Evolutionary conservation across 1,140 invertebrate species (phyloP), one percentile per base, ranked within the genome.

Genomic region (Ceratina japonica): DNA sequence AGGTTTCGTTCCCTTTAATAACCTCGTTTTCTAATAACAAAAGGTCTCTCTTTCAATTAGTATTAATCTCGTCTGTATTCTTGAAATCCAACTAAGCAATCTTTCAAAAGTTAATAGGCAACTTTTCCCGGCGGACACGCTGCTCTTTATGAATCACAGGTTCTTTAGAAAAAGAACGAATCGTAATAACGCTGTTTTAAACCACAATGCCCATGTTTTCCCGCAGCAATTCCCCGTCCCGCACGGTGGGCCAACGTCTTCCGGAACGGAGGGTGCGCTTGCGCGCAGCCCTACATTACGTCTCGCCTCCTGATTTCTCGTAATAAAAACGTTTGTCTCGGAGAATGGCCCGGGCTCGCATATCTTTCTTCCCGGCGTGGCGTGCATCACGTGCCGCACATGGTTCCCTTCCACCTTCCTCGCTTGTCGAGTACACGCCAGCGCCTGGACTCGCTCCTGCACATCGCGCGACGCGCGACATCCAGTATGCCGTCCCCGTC

Each of bases 321-420:
- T 87, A 89, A 89, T 89, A 89, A 89, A 89, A 89, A 89, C 88
- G 87, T 89, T 89, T 89, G 86, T 89, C 88, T 87, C 83, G 81
- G 71, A 82, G 69, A 87, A 83, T 85, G 71, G 83, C 72, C 75
- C 77, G 61, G 10, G 75, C 77, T 82, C 82, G 71, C 81, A 75
- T 87, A 86, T 86, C 86, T 86, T 81, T 52, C 77, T 62, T 16
- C 61, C 49, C 27, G 62, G 62, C 63, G 64, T 31, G 58, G 62
- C 63, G 61, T 31, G 58, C 68, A 79, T 58, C 76, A 52, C 69
- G 59, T 20, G 61, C 58, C 56, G 54, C 56, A 71, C 56, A 59
- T 58, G 63, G 37, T 44, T 52, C 16, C 51, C 16, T 51, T 62
- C 61, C n/a, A 44, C 37, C 15, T 75, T 24, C 63, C 16, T 37